These are phyloP conservation scores for Drosophila colorata DNA, from an alignment of 2,888 invertebrate species.

Conservation along the genomic window DNA sequence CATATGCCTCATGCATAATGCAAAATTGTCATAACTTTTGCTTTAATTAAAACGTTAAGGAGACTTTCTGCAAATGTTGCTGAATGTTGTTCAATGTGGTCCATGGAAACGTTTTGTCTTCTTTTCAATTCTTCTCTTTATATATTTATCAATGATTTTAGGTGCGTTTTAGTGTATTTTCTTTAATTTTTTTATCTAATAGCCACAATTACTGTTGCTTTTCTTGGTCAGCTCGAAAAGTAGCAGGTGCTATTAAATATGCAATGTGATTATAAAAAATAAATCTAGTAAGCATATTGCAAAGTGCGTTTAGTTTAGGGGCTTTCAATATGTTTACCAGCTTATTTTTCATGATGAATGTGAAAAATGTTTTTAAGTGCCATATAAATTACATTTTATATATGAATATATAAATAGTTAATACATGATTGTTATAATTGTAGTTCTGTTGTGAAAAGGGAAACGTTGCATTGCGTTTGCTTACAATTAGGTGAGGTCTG, in stretches of 20 bases:
- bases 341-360: constrained; percentile 42
- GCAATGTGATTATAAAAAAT: constrained; percentile 62
- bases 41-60: constrained; percentile 28
- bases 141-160: constrained; percentile 41
- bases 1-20: constrained; percentile 66
- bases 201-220: constrained; percentile 57
- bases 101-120: constrained; percentile 23
- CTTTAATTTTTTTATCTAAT: constrained; percentile 25
- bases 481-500: constrained; percentile 79
- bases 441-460: constrained; percentile 44
- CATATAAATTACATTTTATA: constrained; percentile 40
- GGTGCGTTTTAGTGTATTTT: constrained; percentile 14
- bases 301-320: constrained; percentile 24
- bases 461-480: constrained; percentile 53
- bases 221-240: constrained; percentile 62
- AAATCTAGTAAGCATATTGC: constrained; percentile 60
- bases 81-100: constrained; percentile 22
- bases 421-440: constrained; percentile 66
- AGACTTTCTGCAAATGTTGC: constrained; percentile 9
- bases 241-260: constrained; percentile 58
- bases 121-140: constrained; percentile 9
- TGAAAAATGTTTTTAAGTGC: constrained; percentile 28
- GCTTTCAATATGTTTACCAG: constrained; percentile 62
- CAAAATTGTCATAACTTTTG: constrained; percentile 73
- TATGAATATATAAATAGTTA: constrained; percentile 70